These are phyloP conservation scores for Puntigrus tetrazona DNA, from an alignment of 2,113 vertebrate species.

Conservation along the genomic window DNA sequence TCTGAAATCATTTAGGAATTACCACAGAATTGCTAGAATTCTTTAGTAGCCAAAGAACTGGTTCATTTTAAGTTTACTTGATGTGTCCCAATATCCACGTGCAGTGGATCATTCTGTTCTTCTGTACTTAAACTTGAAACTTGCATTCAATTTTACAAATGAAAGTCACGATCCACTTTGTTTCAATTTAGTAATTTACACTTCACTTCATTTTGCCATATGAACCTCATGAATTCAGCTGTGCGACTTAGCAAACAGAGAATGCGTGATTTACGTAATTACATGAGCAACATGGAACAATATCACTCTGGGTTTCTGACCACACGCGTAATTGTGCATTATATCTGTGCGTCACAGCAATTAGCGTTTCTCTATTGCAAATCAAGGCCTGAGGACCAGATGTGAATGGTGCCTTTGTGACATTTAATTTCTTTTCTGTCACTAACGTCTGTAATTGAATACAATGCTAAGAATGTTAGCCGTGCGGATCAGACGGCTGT, in stretches of 20 bases:
- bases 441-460: constrained; percentile 62
- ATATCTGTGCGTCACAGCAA: constrained; percentile 43
- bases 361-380: constrained; percentile 33
- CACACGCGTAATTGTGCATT: constrained; percentile 38
- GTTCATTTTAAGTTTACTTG: not conserved
- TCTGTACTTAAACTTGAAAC: not conserved
- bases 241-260: constrained; percentile 46
- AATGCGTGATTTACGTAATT: constrained; percentile 46
- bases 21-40: not conserved
- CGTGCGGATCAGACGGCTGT: constrained; percentile 21
- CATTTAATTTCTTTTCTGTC: constrained; percentile 38
- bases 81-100: not conserved
- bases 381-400: constrained; percentile 35
- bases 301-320: constrained; percentile 35
- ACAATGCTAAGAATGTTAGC: constrained; percentile 59
- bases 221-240: constrained; percentile 47
- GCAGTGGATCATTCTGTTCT: constrained; percentile 1
- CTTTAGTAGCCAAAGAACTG: not conserved
- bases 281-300: constrained; percentile 39
- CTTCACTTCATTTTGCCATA: constrained; percentile 50
- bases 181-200: constrained; percentile 58
- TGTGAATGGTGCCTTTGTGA: constrained; percentile 46
- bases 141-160: constrained; percentile 53
- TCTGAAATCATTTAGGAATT: not conserved
- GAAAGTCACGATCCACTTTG: constrained; percentile 47